Evolutionary conservation across 2,797 vertebrate genomes (phyloP), one percentile per base, ranked within the genome.

Genomic region (Cossypha polioptera): DNA sequence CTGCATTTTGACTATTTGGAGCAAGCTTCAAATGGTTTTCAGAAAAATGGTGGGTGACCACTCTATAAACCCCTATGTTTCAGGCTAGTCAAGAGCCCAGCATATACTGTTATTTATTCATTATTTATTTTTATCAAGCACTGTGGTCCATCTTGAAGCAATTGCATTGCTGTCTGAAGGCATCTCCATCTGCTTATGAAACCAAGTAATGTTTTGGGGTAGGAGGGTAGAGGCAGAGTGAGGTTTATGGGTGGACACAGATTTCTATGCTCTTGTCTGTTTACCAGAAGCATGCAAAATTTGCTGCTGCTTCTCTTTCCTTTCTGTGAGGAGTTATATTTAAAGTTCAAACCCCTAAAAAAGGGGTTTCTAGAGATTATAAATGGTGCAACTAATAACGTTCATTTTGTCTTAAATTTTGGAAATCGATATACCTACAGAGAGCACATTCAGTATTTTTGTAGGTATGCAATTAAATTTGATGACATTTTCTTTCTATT

Each of bases 81-180:
- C 58, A 76, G 61, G 35, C n/a, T 47, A 81, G 71, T 91, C 38
- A 57, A 74, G 22, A 90, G 40, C 78, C 58, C 48, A 87, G 74
- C 15, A 1, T 28, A 93, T 33, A 74, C 36, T 79, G 51, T 38
- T 90, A 79, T 83, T 95, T 91, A 92, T 84, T 89, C 75, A 67
- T 84, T 94, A 86, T 83, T 92, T 94, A 92, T 95, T 97, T 96
- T 90, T 92, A 90, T 90, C 97, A 88, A 90, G 79, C 91, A 90
- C 96, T 97, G 97, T 98, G 97, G 98, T 97, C 97, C 97, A 97
- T 97, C 97, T 97, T 98, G 97, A 98, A 97, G 75, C 95, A 96
- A 97, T 97, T 97, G 73, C 38, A 51, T 79, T 93, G 81, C 63
- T 87, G 4, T 75, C 55, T 68, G 66, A 95, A 94, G 78, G 79